Base-by-base conservation (phyloP, 2,797 vertebrate species). In the Aldrovandia affinis region DNA sequence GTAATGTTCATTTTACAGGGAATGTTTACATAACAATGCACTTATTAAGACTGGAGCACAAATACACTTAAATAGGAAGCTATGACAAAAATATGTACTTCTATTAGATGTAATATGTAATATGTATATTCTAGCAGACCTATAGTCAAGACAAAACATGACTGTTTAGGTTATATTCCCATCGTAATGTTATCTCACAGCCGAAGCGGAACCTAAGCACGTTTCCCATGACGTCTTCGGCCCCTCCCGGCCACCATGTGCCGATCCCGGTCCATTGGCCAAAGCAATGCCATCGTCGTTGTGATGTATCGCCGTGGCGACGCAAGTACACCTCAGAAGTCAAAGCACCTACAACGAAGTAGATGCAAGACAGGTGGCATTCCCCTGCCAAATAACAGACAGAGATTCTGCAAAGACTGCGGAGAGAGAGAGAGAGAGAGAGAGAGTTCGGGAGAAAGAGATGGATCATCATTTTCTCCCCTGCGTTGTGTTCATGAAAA, bases 341-440 rank as follows among this genome's bases (percentile, higher is more conserved):
- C 70, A 75, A 75, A 75, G 2, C 70, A 75, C 14, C 70, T 42
- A 75, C 39, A 44, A 75, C 36, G 36, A 75, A 75, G 65, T 70
- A 18, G 18, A 25, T n/a, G 30, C 22, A 44, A 68, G 30, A 33
- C 65, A 65, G 15, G 25, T 30, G 20, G 55, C 7, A 22, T 57
- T 54, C 12, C 18, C 55, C 7, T 63, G 4, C 59, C 59, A 63
- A 70, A 14, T 30, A 39, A 2, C 65, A 33, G 14, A 36, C 65
- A 70, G 5, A 70, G 30, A 70, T 33, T 30, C n/a, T 15, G 10
- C n/a, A 30, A 68, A 33, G 10, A 3, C 0, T 68, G 63, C 28
- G 20, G 18, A 3, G 4, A 59, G 18, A 25, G 18, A 59, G 18
- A 59, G 57, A 59, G 8, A 59, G 57, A 59, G 57, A 25, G 57